A percentile compares a stretch with the other conserved stretches of the same genome.
These are phyloP conservation scores for Nephrotoma guestfalica DNA, from an alignment of 2,888 invertebrate species.

Conservation along the genomic window DNA sequence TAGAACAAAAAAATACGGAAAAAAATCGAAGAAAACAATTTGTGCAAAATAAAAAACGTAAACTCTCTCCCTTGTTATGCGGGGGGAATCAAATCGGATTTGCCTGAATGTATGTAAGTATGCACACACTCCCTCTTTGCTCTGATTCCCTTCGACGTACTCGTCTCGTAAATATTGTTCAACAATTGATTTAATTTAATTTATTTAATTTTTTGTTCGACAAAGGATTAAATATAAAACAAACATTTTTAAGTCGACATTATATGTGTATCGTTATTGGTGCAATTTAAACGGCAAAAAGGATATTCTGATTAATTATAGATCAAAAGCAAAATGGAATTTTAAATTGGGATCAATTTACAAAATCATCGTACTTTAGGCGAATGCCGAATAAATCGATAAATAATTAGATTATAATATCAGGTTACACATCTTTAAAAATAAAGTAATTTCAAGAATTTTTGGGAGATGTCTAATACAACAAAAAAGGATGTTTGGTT, in stretches of 20 bases:
- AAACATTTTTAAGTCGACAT: not conserved
- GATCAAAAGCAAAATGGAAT: no score
- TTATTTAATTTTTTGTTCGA: not conserved
- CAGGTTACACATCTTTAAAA: no score
- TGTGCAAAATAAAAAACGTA: not conserved
- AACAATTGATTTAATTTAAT: not conserved
- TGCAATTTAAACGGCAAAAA: not conserved
- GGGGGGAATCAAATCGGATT: not conserved
- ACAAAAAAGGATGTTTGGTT: no score
- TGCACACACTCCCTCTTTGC: not conserved
- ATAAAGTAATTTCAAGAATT: no score
- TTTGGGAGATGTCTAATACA: no score
- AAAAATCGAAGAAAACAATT: not conserved
- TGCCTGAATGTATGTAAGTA: not conserved
- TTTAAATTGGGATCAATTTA: no score
- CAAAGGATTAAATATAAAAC: not conserved
- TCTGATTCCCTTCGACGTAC: not conserved
- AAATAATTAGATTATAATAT: no score
- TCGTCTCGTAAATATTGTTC: not conserved
- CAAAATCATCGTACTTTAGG: no score
- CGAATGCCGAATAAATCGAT: no score
- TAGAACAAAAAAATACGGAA: not conserved
- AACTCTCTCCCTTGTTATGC: not conserved
- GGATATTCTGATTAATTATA: not conserved
- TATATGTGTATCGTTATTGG: not conserved